Percentiles rank a stretch among this genome's conserved stretches.
These are phyloP conservation scores for Troglohyphantes excavatus DNA, from an alignment of 2,888 invertebrate species.

Conservation along the genomic window DNA sequence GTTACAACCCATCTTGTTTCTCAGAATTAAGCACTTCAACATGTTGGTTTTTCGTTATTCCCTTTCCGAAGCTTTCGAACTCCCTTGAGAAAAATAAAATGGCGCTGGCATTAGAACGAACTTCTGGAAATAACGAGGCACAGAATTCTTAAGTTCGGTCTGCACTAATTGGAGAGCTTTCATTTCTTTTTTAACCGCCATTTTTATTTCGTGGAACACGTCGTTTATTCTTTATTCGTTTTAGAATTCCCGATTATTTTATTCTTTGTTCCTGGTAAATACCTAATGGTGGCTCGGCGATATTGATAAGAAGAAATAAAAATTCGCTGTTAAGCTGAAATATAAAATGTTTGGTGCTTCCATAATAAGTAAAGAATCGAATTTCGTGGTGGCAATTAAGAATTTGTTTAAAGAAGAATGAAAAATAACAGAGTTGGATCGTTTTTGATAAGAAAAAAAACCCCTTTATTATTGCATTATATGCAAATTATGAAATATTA, in stretches of 20 bases:
- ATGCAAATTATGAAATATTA: too few species aligned
- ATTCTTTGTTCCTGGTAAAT: not conserved
- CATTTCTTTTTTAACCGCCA: not conserved
- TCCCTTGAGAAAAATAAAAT: not conserved
- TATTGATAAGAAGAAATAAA: not conserved
- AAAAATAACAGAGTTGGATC: not conserved
- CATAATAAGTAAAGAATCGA: conserved; percentile 3
- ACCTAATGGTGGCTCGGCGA: not conserved
- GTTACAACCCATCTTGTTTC: not conserved
- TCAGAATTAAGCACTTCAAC: not conserved
- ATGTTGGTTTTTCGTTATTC: not conserved
- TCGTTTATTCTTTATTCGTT: not conserved
- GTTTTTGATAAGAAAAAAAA: too few species aligned
- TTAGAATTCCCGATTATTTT: conserved; percentile 4
- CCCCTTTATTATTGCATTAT: too few species aligned
- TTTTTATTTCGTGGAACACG: not conserved
- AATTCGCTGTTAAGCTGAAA: not conserved
- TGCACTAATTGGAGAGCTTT: conserved; percentile 7
- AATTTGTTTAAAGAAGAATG: not conserved
- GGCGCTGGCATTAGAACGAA: not conserved
- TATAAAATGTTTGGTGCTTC: not conserved
- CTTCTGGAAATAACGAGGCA: conserved; percentile 21
- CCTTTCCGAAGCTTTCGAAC: not conserved
- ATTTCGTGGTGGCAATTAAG: not conserved
- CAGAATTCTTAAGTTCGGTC: not conserved